phyloP scores from a whole-genome alignment of 1,140 invertebrate species.

The Ptiloglossa arizonensis region DNA sequence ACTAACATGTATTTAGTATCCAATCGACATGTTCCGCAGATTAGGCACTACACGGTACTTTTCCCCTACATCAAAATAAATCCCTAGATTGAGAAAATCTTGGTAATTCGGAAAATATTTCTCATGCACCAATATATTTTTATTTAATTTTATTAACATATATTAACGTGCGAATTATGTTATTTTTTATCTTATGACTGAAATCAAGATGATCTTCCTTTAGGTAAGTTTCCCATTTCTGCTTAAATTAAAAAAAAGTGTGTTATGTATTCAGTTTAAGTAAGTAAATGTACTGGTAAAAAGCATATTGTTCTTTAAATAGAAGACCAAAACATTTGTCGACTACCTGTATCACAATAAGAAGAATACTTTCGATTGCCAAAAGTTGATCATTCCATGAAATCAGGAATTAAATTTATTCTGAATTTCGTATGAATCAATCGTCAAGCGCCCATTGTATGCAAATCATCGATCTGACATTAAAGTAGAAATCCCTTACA shows the following conservation, averaged over 20 bases:
- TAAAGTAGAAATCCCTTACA: not conserved
- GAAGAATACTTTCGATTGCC: not conserved
- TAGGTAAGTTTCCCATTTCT: no score
- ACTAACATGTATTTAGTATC: not conserved
- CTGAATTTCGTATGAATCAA: not conserved
- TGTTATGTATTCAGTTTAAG: no score
- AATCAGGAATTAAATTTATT: not conserved
- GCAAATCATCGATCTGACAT: slow-evolving; percentile 13
- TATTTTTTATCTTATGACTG: no score
- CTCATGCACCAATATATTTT: no score
- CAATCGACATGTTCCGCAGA: not conserved
- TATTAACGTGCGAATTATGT: no score
- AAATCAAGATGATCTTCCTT: no score
- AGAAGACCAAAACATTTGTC: not conserved
- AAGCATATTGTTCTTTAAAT: no score
- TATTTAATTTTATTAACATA: no score
- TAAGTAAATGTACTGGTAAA: no score
- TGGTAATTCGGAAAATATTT: no score
- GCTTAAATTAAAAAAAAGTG: no score
- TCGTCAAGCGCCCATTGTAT: slow-evolving; percentile 19
- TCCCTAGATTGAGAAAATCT: not conserved
- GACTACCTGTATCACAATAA: not conserved
- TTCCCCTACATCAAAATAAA: not conserved
- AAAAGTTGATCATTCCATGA: not conserved
- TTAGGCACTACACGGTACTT: not conserved